These are phyloP conservation scores for Caenorhabditis imperialis DNA, from an alignment of 2,888 invertebrate genomes.

Conservation along the genomic window DNA sequence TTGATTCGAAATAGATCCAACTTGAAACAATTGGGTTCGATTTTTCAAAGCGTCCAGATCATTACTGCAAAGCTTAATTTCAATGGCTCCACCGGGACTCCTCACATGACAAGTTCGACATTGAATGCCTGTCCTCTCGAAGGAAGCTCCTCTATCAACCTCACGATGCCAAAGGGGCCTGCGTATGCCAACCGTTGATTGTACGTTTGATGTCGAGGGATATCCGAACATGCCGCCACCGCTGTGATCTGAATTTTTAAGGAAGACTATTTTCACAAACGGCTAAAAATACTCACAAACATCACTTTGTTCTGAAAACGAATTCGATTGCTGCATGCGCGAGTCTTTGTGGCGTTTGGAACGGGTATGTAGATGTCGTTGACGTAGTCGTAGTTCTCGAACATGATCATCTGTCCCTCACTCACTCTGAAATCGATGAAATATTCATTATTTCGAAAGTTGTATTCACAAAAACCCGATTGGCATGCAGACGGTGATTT, in stretches of 20 bases:
- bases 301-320: slow-evolving; percentile 5
- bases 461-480: neutral
- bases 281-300: neutral
- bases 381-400: neutral
- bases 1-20: no score
- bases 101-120: slow-evolving; percentile 8
- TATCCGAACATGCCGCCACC: neutral
- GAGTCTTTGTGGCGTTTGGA: neutral
- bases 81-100: no score
- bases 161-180: neutral
- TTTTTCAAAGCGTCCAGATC: no score
- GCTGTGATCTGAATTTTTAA: slow-evolving; percentile 1
- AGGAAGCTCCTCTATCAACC: neutral
- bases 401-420: neutral
- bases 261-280: neutral
- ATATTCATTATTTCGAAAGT: slow-evolving; percentile 2
- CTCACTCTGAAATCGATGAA: neutral
- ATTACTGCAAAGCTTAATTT: no score
- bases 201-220: neutral
- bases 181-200: neutral
- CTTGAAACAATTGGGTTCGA: no score
- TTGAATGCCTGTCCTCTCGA: neutral
- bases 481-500: slow-evolving; percentile 14
- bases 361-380: neutral
- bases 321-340: neutral